phyloP scores from a whole-genome alignment of 2,797 vertebrate species.

The Sebastes kiyomatsui region DNA sequence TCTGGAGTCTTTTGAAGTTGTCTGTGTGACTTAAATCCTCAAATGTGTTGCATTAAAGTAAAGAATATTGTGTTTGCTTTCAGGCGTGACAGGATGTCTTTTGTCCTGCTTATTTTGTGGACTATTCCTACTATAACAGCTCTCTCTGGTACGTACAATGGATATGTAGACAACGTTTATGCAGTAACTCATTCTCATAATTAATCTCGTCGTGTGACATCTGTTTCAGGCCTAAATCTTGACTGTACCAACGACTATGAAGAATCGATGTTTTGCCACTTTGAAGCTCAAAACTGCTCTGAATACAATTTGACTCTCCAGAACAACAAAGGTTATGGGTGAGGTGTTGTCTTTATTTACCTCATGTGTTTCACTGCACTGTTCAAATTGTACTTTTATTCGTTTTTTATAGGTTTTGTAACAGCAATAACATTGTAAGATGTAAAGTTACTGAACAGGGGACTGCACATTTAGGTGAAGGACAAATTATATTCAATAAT shows the following conservation, averaged over 20 bases:
- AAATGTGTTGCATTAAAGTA: background rate
- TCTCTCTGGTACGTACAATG: conserved; percentile 13
- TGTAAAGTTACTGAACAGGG: too few relatives aligned
- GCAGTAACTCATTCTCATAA: background rate
- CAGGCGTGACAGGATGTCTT: background rate
- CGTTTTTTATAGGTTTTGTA: too few relatives aligned
- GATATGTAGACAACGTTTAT: too few relatives aligned
- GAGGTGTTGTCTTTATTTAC: background rate
- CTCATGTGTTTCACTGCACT: too few relatives aligned
- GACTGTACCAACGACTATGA: conserved; percentile 43
- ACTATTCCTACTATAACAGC: background rate
- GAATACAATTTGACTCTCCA: background rate
- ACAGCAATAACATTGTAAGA: too few relatives aligned
- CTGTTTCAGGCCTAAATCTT: background rate
- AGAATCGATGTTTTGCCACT: accelerated
- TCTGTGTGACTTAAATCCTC: accelerated
- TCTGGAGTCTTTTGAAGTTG: accelerated
- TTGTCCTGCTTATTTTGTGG: background rate
- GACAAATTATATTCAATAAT: too few relatives aligned
- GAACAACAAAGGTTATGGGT: accelerated
- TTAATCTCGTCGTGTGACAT: accelerated
- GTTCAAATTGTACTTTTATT: too few relatives aligned
- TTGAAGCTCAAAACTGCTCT: conserved; percentile 14
- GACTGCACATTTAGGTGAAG: too few relatives aligned
- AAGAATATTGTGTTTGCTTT: background rate